These are phyloP conservation scores for Bettongia penicillata DNA, from an alignment of 2,113 vertebrate genomes.

Conservation along the genomic window DNA sequence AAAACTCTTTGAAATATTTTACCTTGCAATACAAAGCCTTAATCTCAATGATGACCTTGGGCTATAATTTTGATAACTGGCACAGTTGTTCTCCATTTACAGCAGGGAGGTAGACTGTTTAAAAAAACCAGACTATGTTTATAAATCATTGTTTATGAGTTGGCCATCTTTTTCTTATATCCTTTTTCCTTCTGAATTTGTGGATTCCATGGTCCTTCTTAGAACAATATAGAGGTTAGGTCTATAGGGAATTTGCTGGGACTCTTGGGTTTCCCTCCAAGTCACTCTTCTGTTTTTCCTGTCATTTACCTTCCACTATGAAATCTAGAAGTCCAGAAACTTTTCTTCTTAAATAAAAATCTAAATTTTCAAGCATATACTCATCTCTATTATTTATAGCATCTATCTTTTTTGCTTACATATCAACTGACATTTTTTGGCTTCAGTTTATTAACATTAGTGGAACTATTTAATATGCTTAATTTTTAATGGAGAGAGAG, in stretches of 20 bases:
- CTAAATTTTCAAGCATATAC: not conserved
- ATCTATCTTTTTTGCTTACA: not conserved
- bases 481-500: not conserved
- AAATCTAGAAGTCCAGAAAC: not conserved
- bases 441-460: not conserved
- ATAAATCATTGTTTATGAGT: not conserved
- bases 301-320: not conserved
- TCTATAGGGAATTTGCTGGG: not conserved
- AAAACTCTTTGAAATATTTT: slow-evolving; percentile 59
- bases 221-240: not conserved
- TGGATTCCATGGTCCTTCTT: not conserved
- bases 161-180: not conserved
- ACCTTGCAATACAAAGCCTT: slow-evolving; percentile 67
- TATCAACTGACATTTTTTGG: not conserved
- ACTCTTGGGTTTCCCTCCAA: not conserved
- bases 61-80: slow-evolving; percentile 73
- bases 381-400: not conserved
- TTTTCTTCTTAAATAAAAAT: not conserved
- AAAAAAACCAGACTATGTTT: slow-evolving; percentile 52
- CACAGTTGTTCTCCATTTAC: slow-evolving; percentile 61
- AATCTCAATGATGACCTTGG: slow-evolving; percentile 71
- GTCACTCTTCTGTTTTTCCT: not conserved
- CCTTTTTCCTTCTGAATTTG: not conserved
- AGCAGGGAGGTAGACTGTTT: slow-evolving; percentile 63
- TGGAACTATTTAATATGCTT: not conserved